Conservation (phyloP, 2,797 vertebrate species). For the Heteromormyrus szaboi region DNA sequence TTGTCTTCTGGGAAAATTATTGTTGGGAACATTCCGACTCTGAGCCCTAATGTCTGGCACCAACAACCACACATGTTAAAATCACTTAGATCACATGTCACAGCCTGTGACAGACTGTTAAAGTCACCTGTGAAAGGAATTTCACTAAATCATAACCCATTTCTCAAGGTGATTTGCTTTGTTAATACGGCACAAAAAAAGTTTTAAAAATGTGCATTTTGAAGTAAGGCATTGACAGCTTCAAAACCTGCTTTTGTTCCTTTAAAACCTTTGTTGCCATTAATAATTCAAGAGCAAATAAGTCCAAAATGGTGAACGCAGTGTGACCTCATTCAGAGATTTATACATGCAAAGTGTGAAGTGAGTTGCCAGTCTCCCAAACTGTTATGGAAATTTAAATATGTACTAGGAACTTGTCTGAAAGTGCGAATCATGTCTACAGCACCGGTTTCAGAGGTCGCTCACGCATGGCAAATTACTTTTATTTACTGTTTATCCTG, state of each 20-base stretch:
- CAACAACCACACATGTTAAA: neutral
- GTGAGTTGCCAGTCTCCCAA: neutral
- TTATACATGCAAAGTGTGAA: neutral
- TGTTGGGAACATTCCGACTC: neutral
- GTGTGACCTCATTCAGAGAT: neutral
- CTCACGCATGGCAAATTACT: neutral
- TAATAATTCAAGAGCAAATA: neutral
- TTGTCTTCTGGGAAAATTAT: neutral
- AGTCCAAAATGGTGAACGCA: neutral
- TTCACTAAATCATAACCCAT: neutral
- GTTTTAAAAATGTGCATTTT: neutral
- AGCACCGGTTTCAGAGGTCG: neutral
- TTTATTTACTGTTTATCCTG: constrained; percentile 5
- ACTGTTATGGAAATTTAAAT: neutral
- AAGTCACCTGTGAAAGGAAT: neutral
- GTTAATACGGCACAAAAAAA: neutral
- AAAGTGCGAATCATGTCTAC: neutral
- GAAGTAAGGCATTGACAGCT: neutral
- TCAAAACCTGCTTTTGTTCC: neutral
- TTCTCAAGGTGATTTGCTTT: neutral
- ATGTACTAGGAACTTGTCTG: neutral
- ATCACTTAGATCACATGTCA: neutral
- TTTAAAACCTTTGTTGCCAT: neutral
- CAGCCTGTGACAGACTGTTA: neutral
- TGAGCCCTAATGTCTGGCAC: neutral